Conservation (phyloP, 1,140 invertebrate species). For the Drosophila virilis region DNA sequence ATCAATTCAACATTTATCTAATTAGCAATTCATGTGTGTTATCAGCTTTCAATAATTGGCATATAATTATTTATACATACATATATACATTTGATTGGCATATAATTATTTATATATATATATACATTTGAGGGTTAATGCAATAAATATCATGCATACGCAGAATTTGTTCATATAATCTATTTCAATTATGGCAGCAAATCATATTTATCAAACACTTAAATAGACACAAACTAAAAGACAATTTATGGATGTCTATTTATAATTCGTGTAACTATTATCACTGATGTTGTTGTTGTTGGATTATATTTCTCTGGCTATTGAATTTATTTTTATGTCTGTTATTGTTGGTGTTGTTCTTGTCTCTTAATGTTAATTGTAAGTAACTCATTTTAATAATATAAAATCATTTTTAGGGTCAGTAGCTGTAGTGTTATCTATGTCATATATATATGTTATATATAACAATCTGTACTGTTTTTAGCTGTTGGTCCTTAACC, state of each 20-base stretch:
- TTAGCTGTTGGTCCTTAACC: conserved; percentile 11
- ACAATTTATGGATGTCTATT: conserved; percentile 15
- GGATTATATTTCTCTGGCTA: conserved; percentile 1
- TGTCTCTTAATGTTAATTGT: conserved; percentile 21
- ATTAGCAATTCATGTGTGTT: background rate
- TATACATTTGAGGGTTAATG: background rate
- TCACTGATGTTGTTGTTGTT: conserved; percentile 20
- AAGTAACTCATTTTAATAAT: conserved; percentile 30
- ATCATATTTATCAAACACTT: background rate
- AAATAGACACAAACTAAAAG: conserved; percentile 18
- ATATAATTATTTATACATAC: background rate
- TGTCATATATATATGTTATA: background rate
- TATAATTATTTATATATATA: background rate
- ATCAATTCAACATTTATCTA: background rate
- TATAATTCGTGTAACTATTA: conserved; percentile 3
- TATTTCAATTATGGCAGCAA: background rate
- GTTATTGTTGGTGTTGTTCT: conserved; percentile 20
- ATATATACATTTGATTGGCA: conserved; percentile 1
- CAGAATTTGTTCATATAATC: background rate
- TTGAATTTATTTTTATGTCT: conserved; percentile 3
- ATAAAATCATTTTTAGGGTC: conserved; percentile 2
- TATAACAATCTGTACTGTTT: conserved; percentile 7
- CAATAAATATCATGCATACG: conserved; percentile 17
- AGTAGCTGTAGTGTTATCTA: conserved; percentile 17
- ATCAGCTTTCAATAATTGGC: conserved; percentile 17